Conservation (phyloP, 1,140 invertebrate genomes). For the Eriosoma lanigerum region DNA sequence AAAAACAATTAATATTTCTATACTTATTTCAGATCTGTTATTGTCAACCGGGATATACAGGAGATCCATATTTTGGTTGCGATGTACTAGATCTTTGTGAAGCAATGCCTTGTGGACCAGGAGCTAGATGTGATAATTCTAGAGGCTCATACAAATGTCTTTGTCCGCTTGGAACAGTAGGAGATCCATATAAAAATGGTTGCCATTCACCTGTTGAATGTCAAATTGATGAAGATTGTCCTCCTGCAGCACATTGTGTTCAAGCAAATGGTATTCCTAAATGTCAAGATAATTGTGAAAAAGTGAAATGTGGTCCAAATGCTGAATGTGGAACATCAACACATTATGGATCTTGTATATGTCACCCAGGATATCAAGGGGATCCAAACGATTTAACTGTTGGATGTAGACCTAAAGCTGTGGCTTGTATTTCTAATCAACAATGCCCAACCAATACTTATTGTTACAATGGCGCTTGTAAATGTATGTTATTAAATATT, state of each 20-base stretch:
- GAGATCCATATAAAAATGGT: constrained; percentile 63
- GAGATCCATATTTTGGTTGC: constrained; percentile 83
- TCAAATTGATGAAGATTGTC: constrained; percentile 78
- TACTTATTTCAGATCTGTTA: constrained; percentile 80
- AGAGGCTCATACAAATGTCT: constrained; percentile 76
- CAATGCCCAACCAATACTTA: constrained; percentile 78
- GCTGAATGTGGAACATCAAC: constrained; percentile 77
- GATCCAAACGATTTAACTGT: constrained; percentile 71
- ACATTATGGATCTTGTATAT: constrained; percentile 86
- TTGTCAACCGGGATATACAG: constrained; percentile 85
- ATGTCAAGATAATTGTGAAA: constrained; percentile 64
- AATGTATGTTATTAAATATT: constrained; percentile 64
- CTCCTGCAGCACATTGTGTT: constrained; percentile 83
- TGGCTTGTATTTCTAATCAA: constrained; percentile 67
- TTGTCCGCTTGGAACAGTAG: constrained; percentile 76
- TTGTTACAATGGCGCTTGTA: constrained; percentile 78
- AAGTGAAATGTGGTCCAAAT: constrained; percentile 86
- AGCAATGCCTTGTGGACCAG: constrained; percentile 76
- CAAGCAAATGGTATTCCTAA: constrained; percentile 63
- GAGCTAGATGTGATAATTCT: constrained; percentile 80
- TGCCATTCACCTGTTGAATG: constrained; percentile 82
- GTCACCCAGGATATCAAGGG: constrained; percentile 78
- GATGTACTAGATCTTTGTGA: constrained; percentile 79
- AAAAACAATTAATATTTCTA: not conserved
- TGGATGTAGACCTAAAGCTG: constrained; percentile 76